Conservation (phyloP, 2,888 invertebrate species). For the Lathronympha strigana region DNA sequence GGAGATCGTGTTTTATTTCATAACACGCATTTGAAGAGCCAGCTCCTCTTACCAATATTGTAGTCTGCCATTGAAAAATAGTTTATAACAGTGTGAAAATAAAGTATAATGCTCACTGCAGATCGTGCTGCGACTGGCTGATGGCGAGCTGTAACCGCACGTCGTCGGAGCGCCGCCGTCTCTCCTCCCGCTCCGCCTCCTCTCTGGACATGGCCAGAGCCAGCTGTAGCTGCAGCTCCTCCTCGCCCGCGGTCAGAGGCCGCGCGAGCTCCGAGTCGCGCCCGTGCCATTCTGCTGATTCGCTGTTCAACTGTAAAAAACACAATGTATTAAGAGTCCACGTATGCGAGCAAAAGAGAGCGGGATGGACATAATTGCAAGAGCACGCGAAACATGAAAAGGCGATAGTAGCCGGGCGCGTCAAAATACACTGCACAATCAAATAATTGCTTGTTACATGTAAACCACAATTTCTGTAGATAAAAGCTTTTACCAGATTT, state of each 20-base stretch:
- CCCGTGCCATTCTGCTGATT: conserved; percentile 51
- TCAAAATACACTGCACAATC: too few relatives aligned
- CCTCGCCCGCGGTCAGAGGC: conserved; percentile 98
- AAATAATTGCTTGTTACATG: too few relatives aligned
- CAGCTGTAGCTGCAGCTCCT: conserved; percentile 98
- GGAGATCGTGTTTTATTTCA: neutral
- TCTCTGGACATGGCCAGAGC: conserved; percentile 99
- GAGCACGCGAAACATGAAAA: too few relatives aligned
- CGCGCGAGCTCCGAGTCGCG: conserved; percentile 95
- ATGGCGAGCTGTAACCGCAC: conserved; percentile 97
- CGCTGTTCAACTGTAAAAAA: conserved; percentile 52
- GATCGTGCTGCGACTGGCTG: conserved; percentile 97
- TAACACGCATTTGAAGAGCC: neutral
- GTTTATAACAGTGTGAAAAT: neutral
- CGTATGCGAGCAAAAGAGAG: too few relatives aligned
- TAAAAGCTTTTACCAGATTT: too few relatives aligned
- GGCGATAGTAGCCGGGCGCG: too few relatives aligned
- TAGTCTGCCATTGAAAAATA: neutral
- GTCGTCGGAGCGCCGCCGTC: conserved; percentile 96
- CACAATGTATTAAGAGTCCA: too few relatives aligned
- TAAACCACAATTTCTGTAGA: too few relatives aligned
- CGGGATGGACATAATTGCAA: too few relatives aligned
- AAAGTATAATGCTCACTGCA: conserved; percentile 85
- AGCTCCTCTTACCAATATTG: neutral
- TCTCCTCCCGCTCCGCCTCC: conserved; percentile 98